Evolutionary conservation across 2,113 vertebrate species (phyloP).

Genomic region (Lynx canadensis): DNA sequence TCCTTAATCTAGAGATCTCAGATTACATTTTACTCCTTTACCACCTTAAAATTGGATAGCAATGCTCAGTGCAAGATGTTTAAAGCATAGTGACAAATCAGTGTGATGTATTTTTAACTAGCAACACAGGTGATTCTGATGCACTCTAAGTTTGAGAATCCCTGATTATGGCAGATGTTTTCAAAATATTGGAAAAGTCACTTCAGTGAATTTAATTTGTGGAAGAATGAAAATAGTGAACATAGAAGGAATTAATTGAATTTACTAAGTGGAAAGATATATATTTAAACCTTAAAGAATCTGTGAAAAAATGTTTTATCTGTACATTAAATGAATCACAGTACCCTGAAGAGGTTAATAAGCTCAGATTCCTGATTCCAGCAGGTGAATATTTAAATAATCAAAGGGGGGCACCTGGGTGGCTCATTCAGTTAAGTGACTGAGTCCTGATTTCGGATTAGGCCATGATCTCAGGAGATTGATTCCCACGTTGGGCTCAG

Average conservation of each 20-base stretch:
- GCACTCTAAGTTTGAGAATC: neutral
- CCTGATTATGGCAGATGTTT: neutral
- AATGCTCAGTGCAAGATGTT: neutral
- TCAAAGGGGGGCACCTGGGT: neutral
- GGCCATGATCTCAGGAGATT: too few species aligned
- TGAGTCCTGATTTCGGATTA: too few species aligned
- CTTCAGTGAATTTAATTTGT: conserved; percentile 26
- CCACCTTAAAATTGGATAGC: neutral
- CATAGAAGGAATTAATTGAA: neutral
- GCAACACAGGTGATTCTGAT: neutral
- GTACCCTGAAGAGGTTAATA: neutral
- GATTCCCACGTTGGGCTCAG: too few species aligned
- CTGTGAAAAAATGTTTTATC: conserved; percentile 21
- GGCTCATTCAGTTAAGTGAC: too few species aligned
- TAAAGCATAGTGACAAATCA: neutral
- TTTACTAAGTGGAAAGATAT: neutral
- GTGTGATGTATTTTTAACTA: neutral
- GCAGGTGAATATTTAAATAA: neutral
- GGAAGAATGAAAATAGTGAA: conserved; percentile 38
- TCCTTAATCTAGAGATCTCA: neutral
- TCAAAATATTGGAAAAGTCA: conserved; percentile 21
- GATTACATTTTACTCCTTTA: neutral
- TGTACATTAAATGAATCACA: neutral
- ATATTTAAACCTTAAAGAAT: conserved; percentile 2
- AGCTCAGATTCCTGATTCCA: neutral